Evolutionary conservation across 2,888 invertebrate species (phyloP), one percentile per base, ranked within the genome.

Genomic region (Holacanthella duospinosa): DNA sequence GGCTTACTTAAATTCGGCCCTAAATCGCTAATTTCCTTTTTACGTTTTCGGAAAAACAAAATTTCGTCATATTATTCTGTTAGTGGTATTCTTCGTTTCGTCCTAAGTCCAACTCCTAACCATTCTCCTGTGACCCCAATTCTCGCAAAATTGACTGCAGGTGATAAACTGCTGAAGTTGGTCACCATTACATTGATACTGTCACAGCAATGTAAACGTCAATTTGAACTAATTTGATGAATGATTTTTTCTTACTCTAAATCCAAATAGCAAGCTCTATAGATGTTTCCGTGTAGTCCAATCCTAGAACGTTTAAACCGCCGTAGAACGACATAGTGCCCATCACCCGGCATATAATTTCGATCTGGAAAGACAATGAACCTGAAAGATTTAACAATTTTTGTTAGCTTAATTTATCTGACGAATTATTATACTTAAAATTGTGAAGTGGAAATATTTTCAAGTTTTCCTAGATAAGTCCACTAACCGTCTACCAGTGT

Each of bases 281-380:
- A 62, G 3, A 62, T 48, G 2, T 19, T n/a, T 56, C 57, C 59
- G 6, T 26, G 44, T 21, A 6, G 9, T 1, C 1, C 2, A 28
- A n/a, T 19, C 3, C 54, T n/a, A 1, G 2, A 2, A 55, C 3
- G 26, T 12, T 6, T 16, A 9, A 65, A 44, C 55, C 56, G 63
- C 29, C 65, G 24, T 12, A 67, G 44, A 21, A 67, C 62, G 27
- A 67, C 60, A 36, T 62, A 67, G 29, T 67, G 65, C 1, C 67
- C 67, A 60, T 62, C 62, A 25, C 67, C 67, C 2, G 54, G 55
- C 1, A 63, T 62, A 53, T 62, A 67, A 21, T 43, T 56, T 28
- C 28, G 16, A 56, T 67, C 65, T n/a, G 61, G 65, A 27, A 67
- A 64, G 1, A 65, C 25, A 16, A 67, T 60, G 36, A 67, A 65